These are phyloP conservation scores for Diadegma fenestrale DNA, from an alignment of 2,888 invertebrate genomes.

Conservation along the genomic window DNA sequence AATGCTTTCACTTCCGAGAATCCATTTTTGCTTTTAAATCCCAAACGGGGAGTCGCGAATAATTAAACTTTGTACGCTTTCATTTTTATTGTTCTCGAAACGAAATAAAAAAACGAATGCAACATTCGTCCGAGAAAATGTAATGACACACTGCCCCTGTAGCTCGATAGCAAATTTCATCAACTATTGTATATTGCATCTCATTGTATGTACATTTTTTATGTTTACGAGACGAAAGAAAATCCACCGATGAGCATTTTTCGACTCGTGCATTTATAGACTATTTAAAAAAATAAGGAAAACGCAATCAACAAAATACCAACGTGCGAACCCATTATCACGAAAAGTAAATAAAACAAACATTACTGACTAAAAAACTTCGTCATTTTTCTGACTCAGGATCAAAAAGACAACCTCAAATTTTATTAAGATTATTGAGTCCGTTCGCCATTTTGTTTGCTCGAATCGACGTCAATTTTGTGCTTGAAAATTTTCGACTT, in stretches of 20 bases:
- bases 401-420: not conserved
- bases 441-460: not conserved
- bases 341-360: not conserved
- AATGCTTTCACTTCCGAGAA: not conserved
- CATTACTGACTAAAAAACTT: conserved; percentile 3
- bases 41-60: not conserved
- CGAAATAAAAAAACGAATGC: not conserved
- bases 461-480: not conserved
- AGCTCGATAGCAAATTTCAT: conserved; percentile 35
- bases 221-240: conserved; percentile 1
- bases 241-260: not conserved
- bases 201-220: conserved; percentile 20
- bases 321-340: conserved; percentile 40
- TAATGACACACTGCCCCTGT: conserved; percentile 62
- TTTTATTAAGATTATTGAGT: not conserved
- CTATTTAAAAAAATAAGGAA: not conserved
- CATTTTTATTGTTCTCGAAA: not conserved
- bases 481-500: not conserved
- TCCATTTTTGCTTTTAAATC: not conserved
- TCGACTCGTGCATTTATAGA: conserved; percentile 28
- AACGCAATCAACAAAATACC: not conserved
- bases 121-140: conserved; percentile 18
- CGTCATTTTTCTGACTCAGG: too few species aligned
- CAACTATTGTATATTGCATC: conserved; percentile 51
- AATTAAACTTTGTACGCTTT: conserved; percentile 8